These are phyloP conservation scores for Vandiemenella viatica DNA, from an alignment of 2,888 invertebrate species.

Conservation along the genomic window DNA sequence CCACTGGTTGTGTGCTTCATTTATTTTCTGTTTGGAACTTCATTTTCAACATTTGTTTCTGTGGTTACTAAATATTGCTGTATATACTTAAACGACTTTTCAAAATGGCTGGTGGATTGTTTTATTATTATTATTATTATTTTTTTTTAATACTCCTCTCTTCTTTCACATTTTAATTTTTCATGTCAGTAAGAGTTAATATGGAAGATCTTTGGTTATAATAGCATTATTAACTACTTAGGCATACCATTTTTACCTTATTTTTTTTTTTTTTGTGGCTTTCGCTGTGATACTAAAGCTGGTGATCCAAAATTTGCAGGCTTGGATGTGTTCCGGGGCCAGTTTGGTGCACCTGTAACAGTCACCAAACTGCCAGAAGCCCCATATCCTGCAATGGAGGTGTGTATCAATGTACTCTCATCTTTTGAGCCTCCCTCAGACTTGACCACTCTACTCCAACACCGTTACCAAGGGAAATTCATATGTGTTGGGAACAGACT, in stretches of 20 bases:
- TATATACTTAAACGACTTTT: no score
- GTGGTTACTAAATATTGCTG: no score
- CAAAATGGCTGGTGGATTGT: no score
- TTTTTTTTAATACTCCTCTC: no score
- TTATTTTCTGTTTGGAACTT: no score
- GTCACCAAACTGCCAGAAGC: slow-evolving; percentile 4
- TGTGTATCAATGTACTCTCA: slow-evolving; percentile 2
- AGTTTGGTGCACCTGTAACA: slow-evolving; percentile 1
- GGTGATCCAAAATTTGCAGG: slow-evolving; percentile 16
- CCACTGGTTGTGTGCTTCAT: no score
- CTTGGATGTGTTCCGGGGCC: slow-evolving; percentile 19
- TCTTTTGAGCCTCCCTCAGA: background rate
- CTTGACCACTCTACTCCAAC: slow-evolving; percentile 18
- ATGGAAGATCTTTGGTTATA: no score
- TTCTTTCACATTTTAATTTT: no score
- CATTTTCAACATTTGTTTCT: no score
- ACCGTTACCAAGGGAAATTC: slow-evolving; percentile 24
- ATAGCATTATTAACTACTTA: background rate
- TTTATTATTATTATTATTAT: no score
- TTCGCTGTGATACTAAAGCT: background rate
- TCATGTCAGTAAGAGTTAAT: no score
- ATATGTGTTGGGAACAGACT: slow-evolving; percentile 29
- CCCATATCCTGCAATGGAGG: slow-evolving; percentile 8
- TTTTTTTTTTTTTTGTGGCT: background rate
- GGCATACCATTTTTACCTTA: background rate